Conservation (phyloP, 2,888 invertebrate genomes). For the Amorpha juglandis region DNA sequence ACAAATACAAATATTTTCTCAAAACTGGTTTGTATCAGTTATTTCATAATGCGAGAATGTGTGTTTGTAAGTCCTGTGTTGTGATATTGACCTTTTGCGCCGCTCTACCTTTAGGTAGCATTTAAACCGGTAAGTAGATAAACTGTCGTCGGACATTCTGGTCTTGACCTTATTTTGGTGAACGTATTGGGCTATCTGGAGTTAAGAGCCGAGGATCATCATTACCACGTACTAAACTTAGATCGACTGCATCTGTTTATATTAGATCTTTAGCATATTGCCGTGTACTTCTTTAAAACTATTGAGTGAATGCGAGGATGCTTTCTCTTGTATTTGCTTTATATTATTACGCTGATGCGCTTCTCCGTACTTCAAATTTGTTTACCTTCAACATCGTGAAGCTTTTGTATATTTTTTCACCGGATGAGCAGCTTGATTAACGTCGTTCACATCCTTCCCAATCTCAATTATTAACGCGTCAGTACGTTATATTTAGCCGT, state of each 20-base stretch:
- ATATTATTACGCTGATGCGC: neutral
- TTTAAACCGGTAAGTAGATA: slow-evolving; percentile 52
- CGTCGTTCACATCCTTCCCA: slow-evolving; percentile 22
- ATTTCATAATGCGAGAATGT: slow-evolving; percentile 27
- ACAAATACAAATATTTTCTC: slow-evolving; percentile 22
- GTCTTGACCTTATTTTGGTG: slow-evolving; percentile 70
- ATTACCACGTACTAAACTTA: slow-evolving; percentile 27
- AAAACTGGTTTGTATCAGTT: slow-evolving; percentile 22
- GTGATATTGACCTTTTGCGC: slow-evolving; percentile 38
- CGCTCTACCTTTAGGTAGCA: slow-evolving; percentile 41
- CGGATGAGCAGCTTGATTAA: slow-evolving; percentile 22
- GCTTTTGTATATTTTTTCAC: slow-evolving; percentile 19
- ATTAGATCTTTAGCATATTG: neutral
- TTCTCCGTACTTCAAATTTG: neutral
- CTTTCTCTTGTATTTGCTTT: neutral
- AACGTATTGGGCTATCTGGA: slow-evolving; percentile 51
- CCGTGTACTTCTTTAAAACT: neutral
- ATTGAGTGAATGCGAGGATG: neutral
- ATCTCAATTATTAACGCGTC: slow-evolving; percentile 19
- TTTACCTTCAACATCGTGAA: slow-evolving; percentile 11
- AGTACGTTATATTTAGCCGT: slow-evolving; percentile 14
- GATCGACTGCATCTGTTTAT: neutral
- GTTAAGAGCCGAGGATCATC: slow-evolving; percentile 28
- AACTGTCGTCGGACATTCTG: slow-evolving; percentile 50
- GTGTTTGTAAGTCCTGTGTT: slow-evolving; percentile 30